Base-by-base conservation (phyloP, 2,113 vertebrate species). In the Ranitomeya variabilis region DNA sequence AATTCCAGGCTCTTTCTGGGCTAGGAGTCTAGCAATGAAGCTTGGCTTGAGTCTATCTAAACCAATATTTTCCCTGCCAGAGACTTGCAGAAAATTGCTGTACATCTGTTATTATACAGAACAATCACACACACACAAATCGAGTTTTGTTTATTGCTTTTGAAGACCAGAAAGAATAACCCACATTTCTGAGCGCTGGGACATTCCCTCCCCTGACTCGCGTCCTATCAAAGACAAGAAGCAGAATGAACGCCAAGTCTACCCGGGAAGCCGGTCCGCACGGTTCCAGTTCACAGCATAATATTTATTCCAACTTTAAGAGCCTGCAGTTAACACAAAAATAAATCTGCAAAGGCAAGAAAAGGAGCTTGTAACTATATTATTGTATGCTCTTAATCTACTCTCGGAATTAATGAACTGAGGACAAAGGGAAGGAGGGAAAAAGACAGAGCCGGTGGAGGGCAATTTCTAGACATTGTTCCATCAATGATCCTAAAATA, bases 281-380 rank as follows among this genome's bases (percentile, higher is more conserved):
- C 16, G n/a, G 73, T 89, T 89, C 81, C 62, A 79, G 74, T 59
- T 85, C 87, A 79, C 1, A 79, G 87, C 81, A 23, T 89, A 79
- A 89, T 89, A 85, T 89, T 89, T 89, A 89, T 89, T 89, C 82
- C 73, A 79, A 51, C 77, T 83, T 88, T 88, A 88, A 84, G 62
- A 84, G 82, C 60, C 71, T 14, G 60, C 74, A 79, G 81, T 89
- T 79, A 89, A 85, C 51, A 37, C 74, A 79, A 89, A 83, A 89
- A 89, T 89, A 89, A 89, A 89, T 89, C 87, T 78, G 80, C 81
- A 84, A 85, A 67, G 51, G 87, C 71, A 79, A 66, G 67, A 66
- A 85, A 89, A 89, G 83, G 26, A 79, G 82, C 81, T 79, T 79
- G 87, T 89, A 89, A 79, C 81, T 31, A 85, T 85, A 85, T 89